Evolutionary conservation across 2,888 invertebrate genomes (phyloP), one percentile per base, ranked within the genome.

Genomic region (Bruchidius siliquastri): DNA sequence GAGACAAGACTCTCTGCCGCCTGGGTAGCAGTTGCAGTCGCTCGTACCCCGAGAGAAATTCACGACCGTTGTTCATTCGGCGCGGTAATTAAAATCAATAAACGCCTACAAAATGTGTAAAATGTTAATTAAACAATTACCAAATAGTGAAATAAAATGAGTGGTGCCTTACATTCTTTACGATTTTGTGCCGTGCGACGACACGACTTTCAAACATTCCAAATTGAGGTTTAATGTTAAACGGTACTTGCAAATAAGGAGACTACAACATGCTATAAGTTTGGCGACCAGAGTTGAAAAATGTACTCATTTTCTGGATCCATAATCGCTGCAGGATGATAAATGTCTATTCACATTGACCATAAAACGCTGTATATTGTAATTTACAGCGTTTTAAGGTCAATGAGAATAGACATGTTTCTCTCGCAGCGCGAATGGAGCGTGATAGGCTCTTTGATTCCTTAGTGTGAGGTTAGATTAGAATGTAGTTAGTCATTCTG

Each of bases 51-150:
- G 18, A 49, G 10, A 49, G 49, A 49, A 49, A 49, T 49, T 49
- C 49, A 49, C 49, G 49, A 49, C 13, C 49, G 49, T 49, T n/a
- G 49, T 49, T 49, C 49, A 1, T 1, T 13, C 8, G 49, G 49
- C 49, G 1, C n/a, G 22, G 72, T 74, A 75, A 78, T 78, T 78
- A 79, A 80, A 81, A 80, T 79, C 80, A 77, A 78, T 78, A 79
- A 79, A 81, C 83, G 82, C 83, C 83, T 78, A 82, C 82, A 77
- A 78, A 82, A 82, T 83, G 79, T 82, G 84, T 84, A 82, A 84
- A 84, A 85, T 85, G 85, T 83, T 84, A 85, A 85, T 85, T 82
- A 85, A 84, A 84, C 83, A 83, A 84, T 84, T 81, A 84, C 80
- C 82, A 79, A 82, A 82, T 81, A 78, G 77, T 79, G 81, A 80